phyloP scores from a whole-genome alignment of 2,797 vertebrate genomes.

The Hoplostethus mediterraneus region DNA sequence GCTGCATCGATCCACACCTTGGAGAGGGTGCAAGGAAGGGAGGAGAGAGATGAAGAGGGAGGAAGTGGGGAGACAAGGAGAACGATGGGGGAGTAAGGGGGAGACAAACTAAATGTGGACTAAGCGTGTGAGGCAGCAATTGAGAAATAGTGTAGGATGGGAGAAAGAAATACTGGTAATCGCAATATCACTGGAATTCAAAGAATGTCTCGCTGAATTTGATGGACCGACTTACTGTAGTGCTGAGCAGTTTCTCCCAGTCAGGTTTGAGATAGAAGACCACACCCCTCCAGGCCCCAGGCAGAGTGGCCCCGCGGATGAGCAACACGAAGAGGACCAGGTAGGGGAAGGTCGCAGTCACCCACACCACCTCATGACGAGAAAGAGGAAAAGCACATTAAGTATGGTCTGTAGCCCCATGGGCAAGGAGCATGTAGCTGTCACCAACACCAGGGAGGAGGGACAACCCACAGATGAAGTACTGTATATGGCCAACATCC shows the following conservation, averaged over 20 bases:
- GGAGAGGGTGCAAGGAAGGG: conserved; percentile 21
- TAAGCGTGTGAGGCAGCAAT: background rate
- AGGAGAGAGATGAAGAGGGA: background rate
- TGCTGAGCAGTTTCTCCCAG: conserved; percentile 94
- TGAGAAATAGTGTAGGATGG: background rate
- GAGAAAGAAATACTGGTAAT: background rate
- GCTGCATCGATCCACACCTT: conserved; percentile 99
- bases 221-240: conserved; percentile 84
- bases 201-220: background rate
- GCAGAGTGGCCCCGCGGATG: conserved; percentile 94
- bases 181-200: background rate
- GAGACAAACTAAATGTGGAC: conserved; percentile 4
- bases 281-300: conserved; percentile 97
- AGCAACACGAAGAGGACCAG: conserved; percentile 92
- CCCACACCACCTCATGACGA: conserved; percentile 93
- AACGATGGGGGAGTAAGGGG: background rate
- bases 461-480: no score
- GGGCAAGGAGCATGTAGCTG: no score
- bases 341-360: conserved; percentile 98
- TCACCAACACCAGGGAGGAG: no score
- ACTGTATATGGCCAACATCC: no score
- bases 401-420: no score
- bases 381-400: background rate
- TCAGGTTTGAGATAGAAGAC: conserved; percentile 96
- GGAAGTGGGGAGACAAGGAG: background rate